phyloP scores from a whole-genome alignment of 2,888 invertebrate species.

The Lepeophtheirus nordmannii region DNA sequence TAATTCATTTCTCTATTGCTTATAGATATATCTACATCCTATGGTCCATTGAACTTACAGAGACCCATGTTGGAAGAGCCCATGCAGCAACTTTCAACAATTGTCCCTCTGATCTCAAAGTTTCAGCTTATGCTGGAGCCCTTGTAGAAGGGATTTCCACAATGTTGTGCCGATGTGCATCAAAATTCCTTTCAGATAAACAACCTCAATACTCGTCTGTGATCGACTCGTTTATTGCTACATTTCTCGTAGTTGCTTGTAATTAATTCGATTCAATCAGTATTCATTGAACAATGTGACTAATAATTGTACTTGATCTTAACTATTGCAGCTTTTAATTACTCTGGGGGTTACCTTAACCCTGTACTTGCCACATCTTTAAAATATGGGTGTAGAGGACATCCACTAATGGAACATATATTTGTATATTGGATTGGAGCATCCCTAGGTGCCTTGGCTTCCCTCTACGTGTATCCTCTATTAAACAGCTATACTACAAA shows the following conservation, averaged over 20 bases:
- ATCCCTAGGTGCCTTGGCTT: conserved; percentile 54
- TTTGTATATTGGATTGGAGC: conserved; percentile 81
- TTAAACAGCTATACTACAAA: not conserved
- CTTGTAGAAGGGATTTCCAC: conserved; percentile 63
- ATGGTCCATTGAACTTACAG: conserved; percentile 64
- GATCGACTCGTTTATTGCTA: conserved; percentile 66
- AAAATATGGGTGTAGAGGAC: conserved; percentile 72
- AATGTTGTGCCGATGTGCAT: conserved; percentile 58
- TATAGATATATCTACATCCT: conserved; percentile 56
- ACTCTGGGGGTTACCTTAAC: conserved; percentile 85
- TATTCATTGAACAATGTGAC: not conserved
- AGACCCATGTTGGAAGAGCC: conserved; percentile 56
- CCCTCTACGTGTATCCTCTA: conserved; percentile 47
- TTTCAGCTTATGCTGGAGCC: conserved; percentile 56
- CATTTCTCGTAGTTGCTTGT: conserved; percentile 71
- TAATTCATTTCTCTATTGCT: not conserved
- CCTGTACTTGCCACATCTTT: conserved; percentile 76
- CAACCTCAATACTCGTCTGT: conserved; percentile 50
- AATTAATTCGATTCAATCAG: conserved; percentile 22
- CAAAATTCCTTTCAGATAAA: conserved; percentile 51
- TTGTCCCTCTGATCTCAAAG: conserved; percentile 68
- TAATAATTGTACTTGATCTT: conserved; percentile 27
- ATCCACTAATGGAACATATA: conserved; percentile 62
- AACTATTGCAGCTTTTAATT: conserved; percentile 64
- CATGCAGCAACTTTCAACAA: conserved; percentile 45